Evolutionary conservation across 1,140 invertebrate species (phyloP).

Genomic region (Nephila pilipes): DNA sequence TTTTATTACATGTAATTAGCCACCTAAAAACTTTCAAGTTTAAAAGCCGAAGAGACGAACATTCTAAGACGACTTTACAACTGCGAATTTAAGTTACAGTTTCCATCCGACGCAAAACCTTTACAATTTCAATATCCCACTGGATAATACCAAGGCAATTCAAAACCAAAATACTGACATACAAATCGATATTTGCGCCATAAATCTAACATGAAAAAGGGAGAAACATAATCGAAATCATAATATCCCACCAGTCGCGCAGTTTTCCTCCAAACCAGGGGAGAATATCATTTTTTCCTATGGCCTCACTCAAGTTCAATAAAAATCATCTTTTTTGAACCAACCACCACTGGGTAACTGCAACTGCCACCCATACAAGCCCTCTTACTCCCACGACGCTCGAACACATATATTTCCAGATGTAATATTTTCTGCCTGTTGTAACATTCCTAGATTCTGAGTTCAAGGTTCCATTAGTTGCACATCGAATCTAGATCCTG

Average conservation of each 20-base stretch:
- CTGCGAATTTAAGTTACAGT: no score
- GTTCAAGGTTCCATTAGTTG: slow-evolving; percentile 70
- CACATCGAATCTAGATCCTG: slow-evolving; percentile 71
- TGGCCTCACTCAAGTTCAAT: background rate
- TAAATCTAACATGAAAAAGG: background rate
- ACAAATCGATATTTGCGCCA: background rate
- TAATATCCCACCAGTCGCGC: background rate
- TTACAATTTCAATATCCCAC: no score
- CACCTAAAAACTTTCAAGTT: no score
- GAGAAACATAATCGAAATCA: slow-evolving; percentile 7
- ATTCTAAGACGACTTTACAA: no score
- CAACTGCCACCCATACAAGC: background rate
- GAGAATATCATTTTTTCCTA: background rate
- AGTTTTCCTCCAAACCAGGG: background rate
- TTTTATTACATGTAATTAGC: no score
- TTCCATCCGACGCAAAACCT: no score
- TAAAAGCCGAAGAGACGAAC: no score
- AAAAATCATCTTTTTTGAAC: background rate
- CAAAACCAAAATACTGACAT: no score
- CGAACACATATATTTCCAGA: slow-evolving; percentile 45
- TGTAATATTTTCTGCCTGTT: slow-evolving; percentile 22
- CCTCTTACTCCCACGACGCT: slow-evolving; percentile 21
- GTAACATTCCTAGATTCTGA: slow-evolving; percentile 47
- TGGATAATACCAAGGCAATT: no score
- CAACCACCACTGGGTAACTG: slow-evolving; percentile 33